Conservation (phyloP, 2,888 invertebrate species). For the Hetaerina titia region DNA sequence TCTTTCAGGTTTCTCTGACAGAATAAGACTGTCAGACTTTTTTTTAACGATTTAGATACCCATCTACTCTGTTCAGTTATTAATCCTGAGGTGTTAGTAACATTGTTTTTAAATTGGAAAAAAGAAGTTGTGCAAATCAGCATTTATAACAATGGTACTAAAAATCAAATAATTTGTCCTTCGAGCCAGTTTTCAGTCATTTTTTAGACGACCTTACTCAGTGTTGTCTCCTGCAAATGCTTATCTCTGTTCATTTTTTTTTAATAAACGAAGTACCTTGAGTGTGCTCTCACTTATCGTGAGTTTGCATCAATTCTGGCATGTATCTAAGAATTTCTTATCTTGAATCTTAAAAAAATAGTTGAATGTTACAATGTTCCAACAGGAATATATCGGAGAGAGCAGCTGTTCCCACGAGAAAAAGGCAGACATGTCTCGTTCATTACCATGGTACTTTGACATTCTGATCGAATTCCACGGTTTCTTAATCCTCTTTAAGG, state of each 20-base stretch:
- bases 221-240: not conserved
- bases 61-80: too few relatives aligned
- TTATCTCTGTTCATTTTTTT: too few relatives aligned
- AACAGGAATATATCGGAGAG: not conserved
- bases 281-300: not conserved
- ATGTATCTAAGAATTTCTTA: not conserved
- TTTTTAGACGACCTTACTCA: not conserved
- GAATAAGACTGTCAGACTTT: too few relatives aligned
- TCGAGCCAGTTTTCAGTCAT: not conserved
- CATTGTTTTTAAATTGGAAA: too few relatives aligned
- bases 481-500: too few relatives aligned
- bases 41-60: too few relatives aligned
- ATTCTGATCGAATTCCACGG: not conserved
- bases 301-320: not conserved
- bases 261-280: not conserved
- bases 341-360: not conserved
- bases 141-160: not conserved
- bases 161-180: not conserved
- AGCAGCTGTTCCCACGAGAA: too few relatives aligned
- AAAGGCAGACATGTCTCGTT: not conserved
- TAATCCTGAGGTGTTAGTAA: too few relatives aligned
- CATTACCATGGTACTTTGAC: not conserved
- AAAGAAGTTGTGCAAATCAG: too few relatives aligned
- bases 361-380: not conserved
- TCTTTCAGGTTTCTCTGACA: too few relatives aligned